Conservation (phyloP, 2,888 invertebrate genomes). For the Acanthosepion pharaonis region DNA sequence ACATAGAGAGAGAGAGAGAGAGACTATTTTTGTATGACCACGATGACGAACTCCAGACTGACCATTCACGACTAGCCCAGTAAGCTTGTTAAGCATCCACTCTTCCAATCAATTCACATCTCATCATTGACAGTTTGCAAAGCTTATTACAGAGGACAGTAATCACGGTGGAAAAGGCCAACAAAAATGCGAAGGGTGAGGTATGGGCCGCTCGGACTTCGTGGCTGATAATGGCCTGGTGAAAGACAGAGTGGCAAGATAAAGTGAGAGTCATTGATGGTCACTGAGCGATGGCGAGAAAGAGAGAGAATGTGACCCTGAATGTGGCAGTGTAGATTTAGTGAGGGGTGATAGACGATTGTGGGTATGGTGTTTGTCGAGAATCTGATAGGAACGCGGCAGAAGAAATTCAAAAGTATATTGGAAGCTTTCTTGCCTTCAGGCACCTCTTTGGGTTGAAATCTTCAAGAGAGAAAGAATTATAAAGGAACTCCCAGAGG, state of each 20-base stretch:
- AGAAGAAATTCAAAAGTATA: background rate
- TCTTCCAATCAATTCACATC: background rate
- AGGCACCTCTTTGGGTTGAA: background rate
- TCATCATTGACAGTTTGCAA: constrained; percentile 8
- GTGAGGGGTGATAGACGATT: too few relatives aligned
- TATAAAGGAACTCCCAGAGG: background rate
- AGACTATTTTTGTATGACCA: background rate
- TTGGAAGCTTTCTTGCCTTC: background rate
- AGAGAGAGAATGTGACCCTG: background rate
- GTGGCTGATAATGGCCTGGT: background rate
- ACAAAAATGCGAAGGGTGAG: background rate
- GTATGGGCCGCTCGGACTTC: background rate
- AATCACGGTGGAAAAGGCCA: constrained; percentile 3
- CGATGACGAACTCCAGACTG: background rate
- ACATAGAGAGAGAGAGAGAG: background rate
- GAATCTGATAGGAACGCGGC: too few relatives aligned
- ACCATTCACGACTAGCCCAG: background rate
- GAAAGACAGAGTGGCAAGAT: background rate
- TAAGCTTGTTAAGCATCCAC: constrained; percentile 1
- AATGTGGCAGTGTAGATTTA: too few relatives aligned
- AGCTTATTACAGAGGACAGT: constrained; percentile 33
- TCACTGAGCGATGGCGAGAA: background rate
- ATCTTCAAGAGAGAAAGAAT: background rate
- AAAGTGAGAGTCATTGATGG: background rate
- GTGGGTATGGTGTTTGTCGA: too few relatives aligned